Conservation (phyloP, 2,113 vertebrate species). For the Phrynosoma blainvillii region DNA sequence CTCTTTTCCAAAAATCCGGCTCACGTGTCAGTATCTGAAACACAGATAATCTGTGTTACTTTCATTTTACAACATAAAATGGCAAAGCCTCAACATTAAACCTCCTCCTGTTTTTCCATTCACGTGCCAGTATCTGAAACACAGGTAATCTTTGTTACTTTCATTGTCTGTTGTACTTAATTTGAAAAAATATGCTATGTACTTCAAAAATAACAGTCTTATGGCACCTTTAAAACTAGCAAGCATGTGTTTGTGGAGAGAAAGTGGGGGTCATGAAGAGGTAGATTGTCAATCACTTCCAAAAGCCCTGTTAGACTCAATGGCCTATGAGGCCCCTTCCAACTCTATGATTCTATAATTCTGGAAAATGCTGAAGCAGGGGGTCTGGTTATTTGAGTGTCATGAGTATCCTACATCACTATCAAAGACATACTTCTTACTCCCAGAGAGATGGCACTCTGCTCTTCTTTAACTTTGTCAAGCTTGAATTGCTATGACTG, state of each 20-base stretch:
- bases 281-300: not conserved
- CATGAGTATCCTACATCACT: not conserved
- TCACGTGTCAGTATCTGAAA: not conserved
- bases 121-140: too few species aligned
- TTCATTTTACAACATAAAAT: too few species aligned
- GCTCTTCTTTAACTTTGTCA: not conserved
- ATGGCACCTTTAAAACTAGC: too few species aligned
- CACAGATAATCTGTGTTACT: too few species aligned
- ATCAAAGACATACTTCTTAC: not conserved
- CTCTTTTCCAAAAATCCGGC: not conserved
- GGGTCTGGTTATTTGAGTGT: not conserved
- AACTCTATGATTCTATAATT: too few species aligned
- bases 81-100: too few species aligned
- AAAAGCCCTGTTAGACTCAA: not conserved
- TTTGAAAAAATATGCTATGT: not conserved
- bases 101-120: too few species aligned
- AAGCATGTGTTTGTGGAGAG: too few species aligned
- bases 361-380: too few species aligned
- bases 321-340: too few species aligned
- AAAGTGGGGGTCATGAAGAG: too few species aligned
- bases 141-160: not conserved
- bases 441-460: not conserved
- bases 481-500: not conserved
- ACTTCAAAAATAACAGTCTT: too few species aligned
- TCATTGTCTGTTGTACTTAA: not conserved